Percentiles rank a stretch among this genome's conserved stretches.
phyloP scores from a whole-genome alignment of 1,140 invertebrate genomes.

The Calliopsis andreniformis region DNA sequence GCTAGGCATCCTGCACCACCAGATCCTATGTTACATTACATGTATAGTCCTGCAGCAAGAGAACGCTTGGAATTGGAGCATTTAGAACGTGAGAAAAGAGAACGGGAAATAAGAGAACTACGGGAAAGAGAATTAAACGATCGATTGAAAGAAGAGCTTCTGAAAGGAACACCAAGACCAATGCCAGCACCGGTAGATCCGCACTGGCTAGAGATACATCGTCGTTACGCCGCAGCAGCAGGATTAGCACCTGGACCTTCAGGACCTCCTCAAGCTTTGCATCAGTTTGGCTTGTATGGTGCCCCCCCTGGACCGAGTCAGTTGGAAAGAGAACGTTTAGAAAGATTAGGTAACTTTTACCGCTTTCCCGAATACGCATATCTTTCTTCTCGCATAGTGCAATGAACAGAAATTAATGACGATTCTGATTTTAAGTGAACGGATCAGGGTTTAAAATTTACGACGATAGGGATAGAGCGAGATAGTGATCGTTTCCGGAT shows the following conservation, averaged over 20 bases:
- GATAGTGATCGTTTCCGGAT: conserved; percentile 23
- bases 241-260: conserved; percentile 77
- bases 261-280: conserved; percentile 82
- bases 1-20: conserved; percentile 85
- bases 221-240: conserved; percentile 82
- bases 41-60: conserved; percentile 88
- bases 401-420: conserved; percentile 30
- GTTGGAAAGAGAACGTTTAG: conserved; percentile 93
- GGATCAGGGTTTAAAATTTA: conserved; percentile 8
- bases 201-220: conserved; percentile 95
- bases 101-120: conserved; percentile 92
- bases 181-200: conserved; percentile 89
- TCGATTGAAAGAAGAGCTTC: conserved; percentile 90
- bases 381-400: conserved; percentile 39
- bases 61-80: conserved; percentile 92
- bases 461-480: conserved; percentile 21
- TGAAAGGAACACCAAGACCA: conserved; percentile 86
- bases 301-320: conserved; percentile 86
- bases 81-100: conserved; percentile 91
- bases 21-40: conserved; percentile 90
- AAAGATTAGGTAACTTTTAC: conserved; percentile 86
- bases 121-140: conserved; percentile 92
- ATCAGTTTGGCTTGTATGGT: conserved; percentile 83
- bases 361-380: conserved; percentile 19
- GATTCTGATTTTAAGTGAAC: conserved; percentile 1